Conservation (phyloP, 2,888 invertebrate species). For the Acanthosepion pharaonis region DNA sequence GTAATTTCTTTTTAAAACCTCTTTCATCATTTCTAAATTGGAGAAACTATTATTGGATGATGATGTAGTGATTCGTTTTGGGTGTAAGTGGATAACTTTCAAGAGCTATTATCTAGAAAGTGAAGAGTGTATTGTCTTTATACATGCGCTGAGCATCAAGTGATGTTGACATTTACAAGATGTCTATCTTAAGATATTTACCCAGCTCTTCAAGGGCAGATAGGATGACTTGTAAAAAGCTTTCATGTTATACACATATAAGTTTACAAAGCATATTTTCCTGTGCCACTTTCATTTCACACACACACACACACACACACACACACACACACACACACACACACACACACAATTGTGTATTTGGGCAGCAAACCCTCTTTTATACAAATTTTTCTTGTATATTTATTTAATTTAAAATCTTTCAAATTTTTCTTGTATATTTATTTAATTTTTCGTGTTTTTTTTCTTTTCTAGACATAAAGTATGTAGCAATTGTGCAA, state of each 20-base stretch:
- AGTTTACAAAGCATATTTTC: not conserved
- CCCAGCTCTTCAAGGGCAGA: not conserved
- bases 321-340: not conserved
- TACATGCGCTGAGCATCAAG: not conserved
- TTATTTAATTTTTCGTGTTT: too few species aligned
- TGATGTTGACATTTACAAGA: not conserved
- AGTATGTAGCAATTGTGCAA: too few species aligned
- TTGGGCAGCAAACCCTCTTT: too few species aligned
- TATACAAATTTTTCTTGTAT: too few species aligned
- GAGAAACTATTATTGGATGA: too few species aligned
- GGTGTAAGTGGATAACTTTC: not conserved
- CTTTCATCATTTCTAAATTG: not conserved
- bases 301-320: not conserved
- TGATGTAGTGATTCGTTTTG: not conserved
- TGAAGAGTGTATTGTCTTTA: not conserved
- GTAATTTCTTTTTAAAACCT: not conserved
- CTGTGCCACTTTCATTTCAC: too few species aligned
- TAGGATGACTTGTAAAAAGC: not conserved
- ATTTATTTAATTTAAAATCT: too few species aligned
- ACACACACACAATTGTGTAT: too few species aligned
- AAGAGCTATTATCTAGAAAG: not conserved
- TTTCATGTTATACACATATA: not conserved
- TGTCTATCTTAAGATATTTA: not conserved
- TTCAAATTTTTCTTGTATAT: too few species aligned
- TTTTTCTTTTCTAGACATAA: too few species aligned